These are phyloP conservation scores for Psittacula cyanocephala DNA, from an alignment of 2,113 vertebrate genomes.

Conservation along the genomic window DNA sequence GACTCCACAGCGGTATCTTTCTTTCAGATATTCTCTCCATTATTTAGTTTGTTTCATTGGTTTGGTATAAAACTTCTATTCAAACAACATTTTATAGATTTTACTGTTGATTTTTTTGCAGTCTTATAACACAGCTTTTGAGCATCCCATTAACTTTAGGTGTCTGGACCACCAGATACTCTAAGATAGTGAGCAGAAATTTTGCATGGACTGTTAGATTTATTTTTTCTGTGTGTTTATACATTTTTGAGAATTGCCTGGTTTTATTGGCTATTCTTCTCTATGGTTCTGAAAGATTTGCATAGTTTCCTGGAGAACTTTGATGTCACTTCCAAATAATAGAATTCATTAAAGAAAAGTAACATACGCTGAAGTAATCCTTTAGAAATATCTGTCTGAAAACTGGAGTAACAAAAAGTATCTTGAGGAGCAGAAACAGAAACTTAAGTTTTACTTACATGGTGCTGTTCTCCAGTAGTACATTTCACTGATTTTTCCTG, in stretches of 20 bases:
- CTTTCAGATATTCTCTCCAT: background rate
- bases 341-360: background rate
- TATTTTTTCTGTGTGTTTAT: background rate
- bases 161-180: background rate
- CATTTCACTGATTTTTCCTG: background rate
- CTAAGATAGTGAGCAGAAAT: background rate
- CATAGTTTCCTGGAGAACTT: background rate
- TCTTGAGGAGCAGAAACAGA: background rate
- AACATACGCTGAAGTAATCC: background rate
- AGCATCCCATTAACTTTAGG: background rate
- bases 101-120: background rate
- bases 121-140: background rate
- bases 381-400: background rate
- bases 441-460: background rate
- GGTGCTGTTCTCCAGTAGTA: background rate
- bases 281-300: background rate
- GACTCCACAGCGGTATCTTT: background rate
- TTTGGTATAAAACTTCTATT: background rate
- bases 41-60: background rate
- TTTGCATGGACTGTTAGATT: background rate
- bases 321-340: background rate
- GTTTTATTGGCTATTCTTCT: background rate
- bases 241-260: background rate
- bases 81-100: background rate
- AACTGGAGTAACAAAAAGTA: background rate